Evolutionary conservation across 2,888 invertebrate genomes (phyloP).

Genomic region (Acanthosepion esculentum): DNA sequence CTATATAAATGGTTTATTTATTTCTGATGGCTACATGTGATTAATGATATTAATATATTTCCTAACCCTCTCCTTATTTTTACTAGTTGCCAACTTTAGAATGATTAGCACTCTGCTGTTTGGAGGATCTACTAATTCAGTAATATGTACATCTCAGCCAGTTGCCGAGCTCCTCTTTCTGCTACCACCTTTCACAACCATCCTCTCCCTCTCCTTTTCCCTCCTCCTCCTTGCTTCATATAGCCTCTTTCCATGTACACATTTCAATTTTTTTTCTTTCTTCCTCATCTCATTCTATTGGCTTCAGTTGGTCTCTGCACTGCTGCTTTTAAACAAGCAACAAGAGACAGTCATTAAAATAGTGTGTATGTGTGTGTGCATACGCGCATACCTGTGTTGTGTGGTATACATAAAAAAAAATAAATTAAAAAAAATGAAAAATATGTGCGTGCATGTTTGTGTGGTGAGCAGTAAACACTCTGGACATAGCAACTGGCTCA

Average conservation of each 20-base stretch:
- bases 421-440: too few relatives aligned
- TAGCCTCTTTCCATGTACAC: not conserved
- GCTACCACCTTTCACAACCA: too few relatives aligned
- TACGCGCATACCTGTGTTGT: not conserved
- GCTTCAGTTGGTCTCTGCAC: not conserved
- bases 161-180: not conserved
- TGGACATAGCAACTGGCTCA: conserved; percentile 41
- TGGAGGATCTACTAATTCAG: conserved; percentile 25
- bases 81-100: conserved; percentile 43
- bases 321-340: conserved; percentile 37
- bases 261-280: conserved; percentile 25
- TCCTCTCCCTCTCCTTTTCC: not conserved
- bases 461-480: not conserved
- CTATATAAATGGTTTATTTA: conserved; percentile 45
- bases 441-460: too few relatives aligned
- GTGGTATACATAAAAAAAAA: too few relatives aligned
- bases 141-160: not conserved
- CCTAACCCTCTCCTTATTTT: conserved; percentile 42
- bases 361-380: not conserved
- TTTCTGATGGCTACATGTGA: conserved; percentile 48
- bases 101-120: conserved; percentile 38
- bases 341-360: not conserved
- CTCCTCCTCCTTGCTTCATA: not conserved
- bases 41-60: conserved; percentile 44
- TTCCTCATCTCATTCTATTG: not conserved